Conservation (phyloP, 2,113 vertebrate species). For the human region DNA sequence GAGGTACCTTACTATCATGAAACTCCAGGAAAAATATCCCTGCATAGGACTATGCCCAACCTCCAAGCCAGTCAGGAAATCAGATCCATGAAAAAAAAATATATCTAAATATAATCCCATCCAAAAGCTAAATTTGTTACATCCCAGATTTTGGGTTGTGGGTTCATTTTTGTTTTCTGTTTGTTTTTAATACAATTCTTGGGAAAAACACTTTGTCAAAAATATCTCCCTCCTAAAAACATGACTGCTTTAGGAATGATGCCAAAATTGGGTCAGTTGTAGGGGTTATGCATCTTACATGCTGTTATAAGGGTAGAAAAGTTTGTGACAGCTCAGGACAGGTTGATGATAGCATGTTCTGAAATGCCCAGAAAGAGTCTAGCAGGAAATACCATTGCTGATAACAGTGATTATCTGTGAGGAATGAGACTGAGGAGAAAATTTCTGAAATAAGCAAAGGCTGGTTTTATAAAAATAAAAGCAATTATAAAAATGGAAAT, state of each 20-base stretch:
- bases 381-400: not conserved
- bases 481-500: not conserved
- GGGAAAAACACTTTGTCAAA: not conserved
- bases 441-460: not conserved
- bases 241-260: not conserved
- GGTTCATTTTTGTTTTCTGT: not conserved
- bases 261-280: not conserved
- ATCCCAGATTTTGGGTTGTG: not conserved
- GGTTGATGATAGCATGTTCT: not conserved
- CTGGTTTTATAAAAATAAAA: not conserved
- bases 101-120: not conserved
- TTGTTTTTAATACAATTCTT: not conserved
- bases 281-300: not conserved
- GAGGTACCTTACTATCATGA: not conserved
- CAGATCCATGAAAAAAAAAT: not conserved
- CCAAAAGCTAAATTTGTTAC: not conserved
- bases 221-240: not conserved
- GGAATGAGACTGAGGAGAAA: not conserved
- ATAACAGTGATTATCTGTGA: not conserved
- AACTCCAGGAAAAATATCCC: not conserved
- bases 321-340: not conserved
- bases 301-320: not conserved
- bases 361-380: not conserved
- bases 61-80: not conserved
- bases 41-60: not conserved